A percentile compares a stretch with the other conserved stretches of the same genome.
Evolutionary conservation across 2,113 vertebrate species (phyloP).

Genomic region (Anoura caudifer): DNA sequence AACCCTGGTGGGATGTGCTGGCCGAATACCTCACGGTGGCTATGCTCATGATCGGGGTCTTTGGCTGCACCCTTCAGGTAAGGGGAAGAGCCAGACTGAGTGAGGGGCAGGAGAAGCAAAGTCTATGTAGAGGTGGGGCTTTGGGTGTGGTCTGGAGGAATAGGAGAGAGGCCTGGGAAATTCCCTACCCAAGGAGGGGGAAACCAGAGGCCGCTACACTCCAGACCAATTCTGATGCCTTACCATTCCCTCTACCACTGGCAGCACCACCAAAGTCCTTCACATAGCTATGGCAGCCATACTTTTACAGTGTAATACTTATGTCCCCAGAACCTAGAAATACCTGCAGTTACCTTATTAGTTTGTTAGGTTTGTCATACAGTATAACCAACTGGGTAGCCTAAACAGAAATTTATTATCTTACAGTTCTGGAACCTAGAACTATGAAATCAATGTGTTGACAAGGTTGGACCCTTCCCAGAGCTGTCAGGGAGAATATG

Average conservation of each 20-base stretch:
- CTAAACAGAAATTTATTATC: neutral
- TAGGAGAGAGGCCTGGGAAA: neutral
- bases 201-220: neutral
- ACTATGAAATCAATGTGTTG: neutral
- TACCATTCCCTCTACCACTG: neutral
- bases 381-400: neutral
- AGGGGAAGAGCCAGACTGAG: neutral
- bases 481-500: too few species aligned
- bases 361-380: neutral
- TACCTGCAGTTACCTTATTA: neutral
- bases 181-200: neutral
- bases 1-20: conserved; percentile 95
- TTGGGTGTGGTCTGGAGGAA: neutral
- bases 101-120: too few species aligned
- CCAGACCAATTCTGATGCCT: neutral
- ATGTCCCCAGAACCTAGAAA: neutral
- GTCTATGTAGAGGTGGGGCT: neutral
- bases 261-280: too few species aligned
- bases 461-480: neutral
- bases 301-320: neutral
- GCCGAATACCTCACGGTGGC: conserved; percentile 89
- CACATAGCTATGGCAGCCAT: neutral
- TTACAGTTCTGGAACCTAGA: neutral
- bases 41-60: conserved; percentile 95
- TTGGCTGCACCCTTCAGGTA: conserved; percentile 90